These are phyloP conservation scores for Euura lappo DNA, from an alignment of 1,140 invertebrate species.

Conservation along the genomic window DNA sequence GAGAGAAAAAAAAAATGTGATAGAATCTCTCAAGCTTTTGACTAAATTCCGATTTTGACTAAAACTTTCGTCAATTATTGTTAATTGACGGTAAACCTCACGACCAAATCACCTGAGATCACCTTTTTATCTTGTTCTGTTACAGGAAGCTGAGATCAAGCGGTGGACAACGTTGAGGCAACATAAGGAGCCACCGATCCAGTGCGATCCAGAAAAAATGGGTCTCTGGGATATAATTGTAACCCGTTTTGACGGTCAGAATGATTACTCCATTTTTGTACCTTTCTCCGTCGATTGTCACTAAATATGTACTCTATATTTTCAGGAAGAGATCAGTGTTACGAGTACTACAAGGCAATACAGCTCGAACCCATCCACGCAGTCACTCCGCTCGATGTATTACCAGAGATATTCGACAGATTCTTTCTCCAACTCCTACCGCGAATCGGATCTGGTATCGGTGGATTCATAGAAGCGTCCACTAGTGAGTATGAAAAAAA, in stretches of 20 bases:
- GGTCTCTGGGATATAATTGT: constrained; percentile 18
- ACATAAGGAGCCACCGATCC: constrained; percentile 31
- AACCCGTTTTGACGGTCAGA: constrained; percentile 18
- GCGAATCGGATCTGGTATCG: neutral
- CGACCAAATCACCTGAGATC: no score
- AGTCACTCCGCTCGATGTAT: neutral
- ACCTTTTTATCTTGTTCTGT: neutral
- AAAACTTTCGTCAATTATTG: no score
- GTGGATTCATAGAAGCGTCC: neutral
- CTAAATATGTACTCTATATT: neutral
- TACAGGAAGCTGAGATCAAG: constrained; percentile 45
- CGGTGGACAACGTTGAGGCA: constrained; percentile 31
- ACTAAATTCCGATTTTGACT: no score
- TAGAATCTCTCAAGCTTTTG: neutral
- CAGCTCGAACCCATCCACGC: neutral
- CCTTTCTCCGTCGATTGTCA: neutral
- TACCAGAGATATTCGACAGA: neutral
- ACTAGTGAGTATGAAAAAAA: neutral
- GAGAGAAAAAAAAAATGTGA: constrained; percentile 9
- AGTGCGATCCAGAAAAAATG: constrained; percentile 41
- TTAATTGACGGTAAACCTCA: no score
- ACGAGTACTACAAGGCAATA: neutral
- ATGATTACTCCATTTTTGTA: neutral
- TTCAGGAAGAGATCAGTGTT: neutral
- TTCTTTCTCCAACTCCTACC: neutral